Conservation (phyloP, 2,797 vertebrate species). For the Molossus alvarezi region DNA sequence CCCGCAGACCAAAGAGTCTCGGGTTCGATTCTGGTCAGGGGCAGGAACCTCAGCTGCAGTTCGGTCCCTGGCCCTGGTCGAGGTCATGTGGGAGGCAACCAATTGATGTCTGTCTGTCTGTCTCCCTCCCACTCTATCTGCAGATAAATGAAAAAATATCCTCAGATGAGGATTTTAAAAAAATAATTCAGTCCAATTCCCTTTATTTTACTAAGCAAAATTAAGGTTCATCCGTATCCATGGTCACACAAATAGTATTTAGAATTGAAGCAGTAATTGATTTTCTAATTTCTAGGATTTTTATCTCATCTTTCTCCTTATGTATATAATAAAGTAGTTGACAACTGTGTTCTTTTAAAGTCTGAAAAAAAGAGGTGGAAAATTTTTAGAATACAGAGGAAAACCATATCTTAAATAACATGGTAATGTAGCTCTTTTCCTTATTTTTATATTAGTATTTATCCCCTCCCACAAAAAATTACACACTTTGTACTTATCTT, state of each 20-base stretch:
- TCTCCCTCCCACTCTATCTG: too few relatives aligned
- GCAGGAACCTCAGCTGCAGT: too few relatives aligned
- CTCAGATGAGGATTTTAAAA: too few relatives aligned
- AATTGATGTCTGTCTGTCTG: too few relatives aligned
- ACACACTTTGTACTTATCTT: neutral
- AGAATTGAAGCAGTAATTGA: conserved; percentile 45
- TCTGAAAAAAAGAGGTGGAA: conserved; percentile 63
- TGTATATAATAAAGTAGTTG: conserved; percentile 22
- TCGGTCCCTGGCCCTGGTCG: too few relatives aligned
- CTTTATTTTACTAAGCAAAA: conserved; percentile 47
- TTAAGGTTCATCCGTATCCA: conserved; percentile 16
- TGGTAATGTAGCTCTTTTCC: conserved; percentile 4
- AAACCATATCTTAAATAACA: conserved; percentile 3
- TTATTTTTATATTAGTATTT: conserved; percentile 36
- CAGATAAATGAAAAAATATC: too few relatives aligned
- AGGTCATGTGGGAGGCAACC: too few relatives aligned
- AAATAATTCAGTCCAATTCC: neutral
- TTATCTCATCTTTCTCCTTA: conserved; percentile 31
- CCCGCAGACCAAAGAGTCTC: too few relatives aligned
- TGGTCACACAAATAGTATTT: conserved; percentile 44
- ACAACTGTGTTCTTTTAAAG: conserved; percentile 23
- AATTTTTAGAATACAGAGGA: conserved; percentile 41
- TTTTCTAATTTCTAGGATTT: conserved; percentile 60
- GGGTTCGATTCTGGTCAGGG: too few relatives aligned
- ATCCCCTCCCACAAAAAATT: neutral